Base-by-base conservation (phyloP, 2,113 vertebrate genomes). In the Muntiacus reevesi region DNA sequence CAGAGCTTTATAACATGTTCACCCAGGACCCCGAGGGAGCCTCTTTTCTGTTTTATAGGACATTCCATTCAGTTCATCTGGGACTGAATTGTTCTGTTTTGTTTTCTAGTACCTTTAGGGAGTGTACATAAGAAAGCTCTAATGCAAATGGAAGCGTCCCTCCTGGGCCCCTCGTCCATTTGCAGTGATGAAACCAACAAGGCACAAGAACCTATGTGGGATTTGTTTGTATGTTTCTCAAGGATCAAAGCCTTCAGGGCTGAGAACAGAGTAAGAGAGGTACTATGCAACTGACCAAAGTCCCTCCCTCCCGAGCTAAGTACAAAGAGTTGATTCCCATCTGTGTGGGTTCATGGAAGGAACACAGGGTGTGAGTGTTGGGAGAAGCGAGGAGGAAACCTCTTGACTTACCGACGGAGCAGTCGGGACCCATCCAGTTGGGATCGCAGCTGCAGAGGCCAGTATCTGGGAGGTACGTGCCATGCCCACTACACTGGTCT, bases 381-480 rank as follows among this genome's bases (percentile, higher is more conserved):
- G 67, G 36, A 1, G 62, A 36, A 83, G 62, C 0, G 0, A 84
- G 40, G 33, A 45, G 21, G 59, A 50, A 28, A 2, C 1, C 52
- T 57, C 43, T 86, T 2, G 84, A 47, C 99, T 99, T 98, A 99
- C 99, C 99, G 79, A 99, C 99, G 6, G 99, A 99, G 99, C 99
- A 99, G 99, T 99, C 99, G 0, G 99, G 99, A 95, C 99, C 99
- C 99, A 99, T 99, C 99, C 99, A 99, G 98, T 99, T 99, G 97
- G 99, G 99, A 98, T 99, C 99, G 6, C 99, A 99, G 99, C 99
- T 99, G 98, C 99, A 99, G 62, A 99, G 99, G 60, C 99, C 99
- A 0, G 99, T 99, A 98, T 99, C 99, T 0, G 99, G 98, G 95
- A 99, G 99, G 98, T 99, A 99, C 36, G 99, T 99, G 23, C 99